Percentiles rank a stretch among this genome's conserved stretches.
phyloP scores from a whole-genome alignment of 2,113 vertebrate species.

The Platycercus adscitus region DNA sequence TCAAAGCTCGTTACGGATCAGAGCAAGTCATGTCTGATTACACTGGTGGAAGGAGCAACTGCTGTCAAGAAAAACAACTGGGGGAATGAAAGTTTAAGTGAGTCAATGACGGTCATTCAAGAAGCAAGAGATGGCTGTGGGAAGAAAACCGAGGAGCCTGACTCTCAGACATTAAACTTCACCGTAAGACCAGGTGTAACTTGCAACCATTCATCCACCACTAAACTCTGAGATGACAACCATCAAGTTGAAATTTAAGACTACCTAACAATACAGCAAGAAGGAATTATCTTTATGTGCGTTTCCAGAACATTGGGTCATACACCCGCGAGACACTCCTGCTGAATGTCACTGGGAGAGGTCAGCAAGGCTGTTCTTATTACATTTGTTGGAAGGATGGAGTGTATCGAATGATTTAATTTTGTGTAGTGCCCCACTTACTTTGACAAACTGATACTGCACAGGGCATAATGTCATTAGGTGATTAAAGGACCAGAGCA shows the following conservation, averaged over 20 bases:
- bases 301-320: constrained; percentile 31
- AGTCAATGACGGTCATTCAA: neutral
- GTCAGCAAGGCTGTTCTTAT: constrained; percentile 28
- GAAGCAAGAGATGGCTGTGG: neutral
- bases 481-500: constrained; percentile 44
- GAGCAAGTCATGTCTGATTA: neutral
- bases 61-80: neutral
- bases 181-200: neutral
- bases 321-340: neutral
- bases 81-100: neutral
- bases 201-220: neutral
- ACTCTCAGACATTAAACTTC: neutral
- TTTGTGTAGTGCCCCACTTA: constrained; percentile 28
- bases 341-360: constrained; percentile 16
- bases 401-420: constrained; percentile 52
- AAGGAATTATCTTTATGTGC: constrained; percentile 22
- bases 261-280: neutral
- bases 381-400: constrained; percentile 34
- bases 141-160: neutral
- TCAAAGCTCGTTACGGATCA: neutral
- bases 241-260: constrained; percentile 29
- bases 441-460: constrained; percentile 61
- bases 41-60: neutral
- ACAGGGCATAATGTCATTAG: constrained; percentile 49
- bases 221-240: neutral